Evolutionary conservation across 2,113 vertebrate species (phyloP).

Genomic region (Garra rufa): DNA sequence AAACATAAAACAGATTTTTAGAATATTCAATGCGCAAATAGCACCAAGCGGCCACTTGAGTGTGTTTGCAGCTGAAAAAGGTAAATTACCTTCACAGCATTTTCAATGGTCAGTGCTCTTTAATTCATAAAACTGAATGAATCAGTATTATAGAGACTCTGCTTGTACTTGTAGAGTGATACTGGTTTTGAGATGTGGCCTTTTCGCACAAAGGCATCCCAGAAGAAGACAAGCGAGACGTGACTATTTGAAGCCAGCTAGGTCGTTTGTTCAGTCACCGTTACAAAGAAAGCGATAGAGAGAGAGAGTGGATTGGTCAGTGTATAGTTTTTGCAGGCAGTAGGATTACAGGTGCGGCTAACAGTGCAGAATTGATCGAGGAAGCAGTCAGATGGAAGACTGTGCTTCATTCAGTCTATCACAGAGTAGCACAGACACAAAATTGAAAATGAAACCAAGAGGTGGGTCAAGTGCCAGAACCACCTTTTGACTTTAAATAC

Average conservation of each 20-base stretch:
- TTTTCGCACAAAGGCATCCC: neutral
- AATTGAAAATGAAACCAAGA: slow-evolving; percentile 7
- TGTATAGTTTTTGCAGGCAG: slow-evolving; percentile 4
- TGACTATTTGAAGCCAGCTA: neutral
- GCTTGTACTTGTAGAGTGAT: neutral
- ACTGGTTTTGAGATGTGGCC: neutral
- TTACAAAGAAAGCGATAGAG: neutral
- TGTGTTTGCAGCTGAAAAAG: neutral
- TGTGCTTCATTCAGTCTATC: slow-evolving; percentile 40
- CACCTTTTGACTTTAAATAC: neutral
- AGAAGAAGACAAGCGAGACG: neutral
- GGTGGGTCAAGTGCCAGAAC: neutral
- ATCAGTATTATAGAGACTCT: neutral
- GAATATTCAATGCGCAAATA: neutral
- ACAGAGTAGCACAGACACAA: neutral
- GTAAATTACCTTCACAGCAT: neutral
- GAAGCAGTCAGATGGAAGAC: slow-evolving; percentile 46
- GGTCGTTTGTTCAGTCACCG: neutral
- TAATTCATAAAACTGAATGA: neutral
- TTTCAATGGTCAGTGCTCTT: neutral
- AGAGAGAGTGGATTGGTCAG: neutral
- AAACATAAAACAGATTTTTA: neutral
- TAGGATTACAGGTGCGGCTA: slow-evolving; percentile 39
- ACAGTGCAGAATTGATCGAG: slow-evolving; percentile 30
- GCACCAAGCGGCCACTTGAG: neutral